Evolutionary conservation across 2,888 invertebrate species (phyloP), one percentile per base, ranked within the genome.

Genomic region (Linnaemya vulpina): DNA sequence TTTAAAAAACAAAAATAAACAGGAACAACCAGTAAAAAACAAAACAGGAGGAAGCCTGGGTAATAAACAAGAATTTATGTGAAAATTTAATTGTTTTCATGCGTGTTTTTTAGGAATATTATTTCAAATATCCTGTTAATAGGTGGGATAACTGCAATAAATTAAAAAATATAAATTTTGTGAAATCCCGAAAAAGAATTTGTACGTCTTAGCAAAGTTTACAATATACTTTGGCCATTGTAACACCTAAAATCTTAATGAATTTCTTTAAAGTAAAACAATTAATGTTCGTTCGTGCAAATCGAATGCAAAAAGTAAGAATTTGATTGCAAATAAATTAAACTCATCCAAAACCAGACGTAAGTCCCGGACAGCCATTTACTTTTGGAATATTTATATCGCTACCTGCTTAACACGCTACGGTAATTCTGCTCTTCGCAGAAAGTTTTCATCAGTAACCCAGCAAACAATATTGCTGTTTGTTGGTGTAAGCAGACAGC

Each of bases 361-460:
- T 46, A 73, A 77, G 60, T 35, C 46, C n/a, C 53, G 62, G 67
- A 53, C 70, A 62, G 70, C 46, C 53, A 62, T 25, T 73, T 25
- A 49, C 38, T 40, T 67, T 78, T 80, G 80, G 80, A 80, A 80
- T 80, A 80, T 60, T 43, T 49, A 74, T 40, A 67, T 78, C n/a
- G n/a, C n/a, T n/a, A n/a, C n/a, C 67, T 83, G 51, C 17, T 55
- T 58, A 63, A 83, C 53, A 78, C 60, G 67, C 60, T 49, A 70
- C 60, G 25, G 15, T 51, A 60, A 49, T 60, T 68, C 49, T 43
- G 20, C 20, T 25, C 22, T 40, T 60, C 40, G 63, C 40, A 49
- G 38, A 38, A n/a, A 22, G 11, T 40, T 2, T 51, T 40, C 40
- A 17, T 11, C 22, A 38, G 10, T n/a, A 43, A 53, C 76, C 76